These are phyloP conservation scores for Sarcophaga variegata DNA, from an alignment of 2,888 invertebrate genomes.

Conservation along the genomic window DNA sequence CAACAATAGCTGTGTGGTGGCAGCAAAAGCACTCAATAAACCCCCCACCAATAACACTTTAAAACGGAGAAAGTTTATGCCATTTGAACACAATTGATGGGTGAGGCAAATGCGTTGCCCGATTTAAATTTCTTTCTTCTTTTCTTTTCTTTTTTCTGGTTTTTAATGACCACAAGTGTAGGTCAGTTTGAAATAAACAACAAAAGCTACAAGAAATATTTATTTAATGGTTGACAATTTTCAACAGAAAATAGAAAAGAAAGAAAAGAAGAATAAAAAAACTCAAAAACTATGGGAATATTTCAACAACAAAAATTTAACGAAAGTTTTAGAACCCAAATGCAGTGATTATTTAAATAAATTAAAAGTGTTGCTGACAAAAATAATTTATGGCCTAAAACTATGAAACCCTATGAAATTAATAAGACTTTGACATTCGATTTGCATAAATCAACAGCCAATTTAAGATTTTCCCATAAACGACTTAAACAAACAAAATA, in stretches of 20 bases:
- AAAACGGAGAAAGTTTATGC: constrained; percentile 53
- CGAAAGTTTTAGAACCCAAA: constrained; percentile 43
- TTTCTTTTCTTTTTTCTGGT: not conserved
- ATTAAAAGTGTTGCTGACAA: too few species aligned
- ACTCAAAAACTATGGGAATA: constrained; percentile 38
- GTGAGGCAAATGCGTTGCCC: constrained; percentile 57
- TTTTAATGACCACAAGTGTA: constrained; percentile 23
- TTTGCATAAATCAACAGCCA: constrained; percentile 26
- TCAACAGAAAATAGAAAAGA: constrained; percentile 5
- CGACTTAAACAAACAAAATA: too few species aligned
- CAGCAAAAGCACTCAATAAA: not conserved
- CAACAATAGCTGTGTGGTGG: constrained; percentile 25
- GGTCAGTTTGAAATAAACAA: constrained; percentile 9
- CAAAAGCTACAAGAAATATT: not conserved
- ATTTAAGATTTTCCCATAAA: not conserved
- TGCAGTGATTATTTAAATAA: not conserved
- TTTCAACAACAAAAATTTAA: constrained; percentile 4
- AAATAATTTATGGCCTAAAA: too few species aligned
- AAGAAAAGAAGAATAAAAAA: not conserved
- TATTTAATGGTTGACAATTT: constrained; percentile 52
- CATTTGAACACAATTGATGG: constrained; percentile 58
- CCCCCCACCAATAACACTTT: not conserved
- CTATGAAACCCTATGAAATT: too few species aligned
- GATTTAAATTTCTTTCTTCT: constrained; percentile 30
- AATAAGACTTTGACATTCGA: not conserved